Base-by-base conservation (phyloP, 2,888 invertebrate species). In the Thera britannica region DNA sequence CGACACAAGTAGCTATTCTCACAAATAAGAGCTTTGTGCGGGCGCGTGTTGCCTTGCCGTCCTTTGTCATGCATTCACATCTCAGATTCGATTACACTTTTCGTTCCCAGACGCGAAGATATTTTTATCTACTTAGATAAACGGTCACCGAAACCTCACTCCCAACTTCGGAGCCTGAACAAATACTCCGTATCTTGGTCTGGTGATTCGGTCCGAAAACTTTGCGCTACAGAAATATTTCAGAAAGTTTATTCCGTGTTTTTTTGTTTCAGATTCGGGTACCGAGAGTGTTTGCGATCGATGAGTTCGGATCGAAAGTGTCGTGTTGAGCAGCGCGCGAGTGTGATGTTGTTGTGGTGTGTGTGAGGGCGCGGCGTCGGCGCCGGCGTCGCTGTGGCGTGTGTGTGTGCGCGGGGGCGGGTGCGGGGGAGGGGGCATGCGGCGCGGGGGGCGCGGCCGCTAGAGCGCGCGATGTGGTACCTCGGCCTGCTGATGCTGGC, bases 401-500 rank as follows among this genome's bases (percentile, higher is more conserved):
- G 73, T n/a, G 73, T 68, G 74, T 23, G 73, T 69, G 82, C 63
- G 73, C 7, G 62, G 71, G 74, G 75, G 67, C 23, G 79, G 72
- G 79, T 77, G 79, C 72, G 82, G 78, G 72, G 83, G 80, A 85
- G 78, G 77, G 75, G 67, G 79, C 73, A 80, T 77, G 79, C 72
- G 82, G 78, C 72, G 83, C 81, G 86, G 78, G 77, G 76, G 59
- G 74, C 68, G 77, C 71, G 73, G 67, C 71, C 86, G 87, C 84
- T 88, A 87, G 88, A 79, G 78, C 75, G 72, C 83, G 88, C 80
- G 76, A 89, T 87, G 84, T 77, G 79, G 84, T 84, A 79, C 74
- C 83, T 88, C 77, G 87, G 87, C 78, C 83, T 90, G 83, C 87
- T 92, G 74, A 79, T 85, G 74, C 77, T 90, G 63, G 86, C 89